Conservation (phyloP, 2,113 vertebrate genomes). For the Corydoras sp. region DNA sequence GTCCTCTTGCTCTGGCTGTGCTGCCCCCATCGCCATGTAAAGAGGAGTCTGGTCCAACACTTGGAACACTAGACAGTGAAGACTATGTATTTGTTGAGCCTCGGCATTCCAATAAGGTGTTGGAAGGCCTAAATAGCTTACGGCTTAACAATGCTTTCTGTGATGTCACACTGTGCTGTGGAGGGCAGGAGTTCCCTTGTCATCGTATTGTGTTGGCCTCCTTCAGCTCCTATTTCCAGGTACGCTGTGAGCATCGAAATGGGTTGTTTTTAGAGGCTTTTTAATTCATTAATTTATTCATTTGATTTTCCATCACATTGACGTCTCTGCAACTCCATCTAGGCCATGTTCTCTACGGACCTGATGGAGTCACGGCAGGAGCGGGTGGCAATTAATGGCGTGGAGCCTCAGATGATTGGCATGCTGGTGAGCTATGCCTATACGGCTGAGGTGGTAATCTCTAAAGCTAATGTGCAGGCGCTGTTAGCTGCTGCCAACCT, state of each 20-base stretch:
- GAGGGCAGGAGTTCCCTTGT: conserved; percentile 73
- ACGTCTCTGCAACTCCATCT: not conserved
- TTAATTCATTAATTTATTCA: too few species aligned
- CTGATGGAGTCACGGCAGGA: conserved; percentile 73
- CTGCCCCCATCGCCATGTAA: conserved; percentile 34
- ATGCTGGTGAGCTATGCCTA: conserved; percentile 73
- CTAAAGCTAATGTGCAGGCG: conserved; percentile 71
- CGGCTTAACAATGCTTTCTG: conserved; percentile 73
- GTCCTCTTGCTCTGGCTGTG: conserved; percentile 41
- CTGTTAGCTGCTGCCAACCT: conserved; percentile 72
- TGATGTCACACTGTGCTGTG: conserved; percentile 73
- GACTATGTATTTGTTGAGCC: conserved; percentile 69
- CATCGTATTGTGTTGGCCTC: conserved; percentile 74
- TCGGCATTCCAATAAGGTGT: conserved; percentile 65
- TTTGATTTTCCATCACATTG: too few species aligned
- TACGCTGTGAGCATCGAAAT: conserved; percentile 22
- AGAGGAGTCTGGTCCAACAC: conserved; percentile 40
- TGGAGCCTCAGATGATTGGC: conserved; percentile 75
- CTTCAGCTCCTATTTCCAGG: conserved; percentile 76
- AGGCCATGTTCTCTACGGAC: conserved; percentile 74
- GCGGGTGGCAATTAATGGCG: conserved; percentile 70
- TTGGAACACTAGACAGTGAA: conserved; percentile 51
- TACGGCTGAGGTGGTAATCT: conserved; percentile 70
- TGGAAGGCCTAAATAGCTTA: conserved; percentile 71
- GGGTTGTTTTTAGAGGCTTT: too few species aligned